Evolutionary conservation across 2,113 vertebrate species (phyloP).

Genomic region (Cisticola juncidis): DNA sequence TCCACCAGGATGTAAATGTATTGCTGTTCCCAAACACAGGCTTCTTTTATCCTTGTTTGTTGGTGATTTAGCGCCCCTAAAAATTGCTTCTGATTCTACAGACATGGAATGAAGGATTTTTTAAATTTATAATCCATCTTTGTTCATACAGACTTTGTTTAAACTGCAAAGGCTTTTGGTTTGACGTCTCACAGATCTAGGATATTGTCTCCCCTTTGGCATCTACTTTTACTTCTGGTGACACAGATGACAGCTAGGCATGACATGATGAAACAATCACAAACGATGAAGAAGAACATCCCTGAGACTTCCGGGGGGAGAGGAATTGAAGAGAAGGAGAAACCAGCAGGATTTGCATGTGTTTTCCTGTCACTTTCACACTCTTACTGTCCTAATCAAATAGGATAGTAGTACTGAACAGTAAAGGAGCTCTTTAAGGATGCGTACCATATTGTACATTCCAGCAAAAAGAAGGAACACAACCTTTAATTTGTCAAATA

Average conservation of each 20-base stretch:
- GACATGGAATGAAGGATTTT: neutral
- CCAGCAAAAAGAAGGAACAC: neutral
- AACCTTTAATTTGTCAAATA: neutral
- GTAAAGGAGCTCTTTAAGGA: neutral
- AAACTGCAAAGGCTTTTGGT: neutral
- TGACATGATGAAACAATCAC: neutral
- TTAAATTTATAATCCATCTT: neutral
- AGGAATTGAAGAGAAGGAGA: neutral
- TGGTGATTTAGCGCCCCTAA: neutral
- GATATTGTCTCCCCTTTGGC: neutral
- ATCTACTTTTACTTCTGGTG: neutral
- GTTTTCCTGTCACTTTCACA: neutral
- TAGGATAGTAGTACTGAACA: neutral
- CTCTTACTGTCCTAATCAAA: neutral
- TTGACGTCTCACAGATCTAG: neutral
- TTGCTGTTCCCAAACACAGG: neutral
- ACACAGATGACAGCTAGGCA: neutral
- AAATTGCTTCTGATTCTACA: neutral
- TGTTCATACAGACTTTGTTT: neutral
- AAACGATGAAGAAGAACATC: neutral
- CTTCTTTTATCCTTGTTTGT: neutral
- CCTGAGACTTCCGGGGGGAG: neutral
- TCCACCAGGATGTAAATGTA: neutral
- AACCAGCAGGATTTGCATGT: neutral
- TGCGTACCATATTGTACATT: accelerated